A percentile compares a stretch with the other conserved stretches of the same genome.
These are phyloP conservation scores for Coptodon bakossiorum DNA, from an alignment of 2,113 vertebrate species.

Conservation along the genomic window DNA sequence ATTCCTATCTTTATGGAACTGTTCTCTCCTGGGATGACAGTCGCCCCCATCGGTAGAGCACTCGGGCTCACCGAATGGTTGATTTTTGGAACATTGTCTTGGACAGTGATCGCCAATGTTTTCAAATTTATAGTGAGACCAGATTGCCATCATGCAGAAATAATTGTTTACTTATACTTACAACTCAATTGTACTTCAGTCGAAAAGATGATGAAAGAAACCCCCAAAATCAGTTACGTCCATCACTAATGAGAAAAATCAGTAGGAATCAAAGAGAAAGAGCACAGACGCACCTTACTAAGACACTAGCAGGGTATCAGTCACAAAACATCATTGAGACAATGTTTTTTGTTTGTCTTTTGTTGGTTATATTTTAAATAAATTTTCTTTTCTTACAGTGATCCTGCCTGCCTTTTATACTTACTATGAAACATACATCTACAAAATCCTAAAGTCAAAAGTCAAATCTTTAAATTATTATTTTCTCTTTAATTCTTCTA, in stretches of 20 bases:
- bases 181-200: background rate
- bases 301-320: background rate
- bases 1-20: background rate
- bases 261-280: background rate
- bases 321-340: background rate
- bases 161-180: background rate
- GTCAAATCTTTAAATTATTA: background rate
- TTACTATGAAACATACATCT: background rate
- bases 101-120: background rate
- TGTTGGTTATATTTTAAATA: background rate
- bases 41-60: background rate
- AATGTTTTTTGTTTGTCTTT: background rate
- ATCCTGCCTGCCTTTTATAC: background rate
- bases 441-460: background rate
- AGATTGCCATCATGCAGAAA: background rate
- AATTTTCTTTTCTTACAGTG: background rate
- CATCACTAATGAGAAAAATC: background rate
- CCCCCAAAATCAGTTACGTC: background rate
- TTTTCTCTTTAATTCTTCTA: background rate
- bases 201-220: background rate
- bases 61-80: background rate
- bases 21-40: background rate
- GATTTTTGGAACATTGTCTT: background rate
- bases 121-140: background rate
- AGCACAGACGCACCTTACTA: rapidly evolving